Base-by-base conservation (phyloP, 2,888 invertebrate species). In the Agrilus mali region DNA sequence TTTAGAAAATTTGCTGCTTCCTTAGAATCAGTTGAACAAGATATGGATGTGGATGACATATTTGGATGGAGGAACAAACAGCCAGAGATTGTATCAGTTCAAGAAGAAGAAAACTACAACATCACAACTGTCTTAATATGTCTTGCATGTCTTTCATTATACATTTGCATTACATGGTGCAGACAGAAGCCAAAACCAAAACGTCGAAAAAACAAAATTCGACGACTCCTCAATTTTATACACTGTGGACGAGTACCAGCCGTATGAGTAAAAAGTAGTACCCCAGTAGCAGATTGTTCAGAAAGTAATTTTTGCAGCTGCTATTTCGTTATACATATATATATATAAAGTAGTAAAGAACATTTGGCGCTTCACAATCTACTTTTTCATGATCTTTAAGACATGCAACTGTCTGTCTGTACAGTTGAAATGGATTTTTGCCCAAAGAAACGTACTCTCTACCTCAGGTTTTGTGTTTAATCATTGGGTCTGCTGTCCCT, bases 11-110 rank as follows among this genome's bases (percentile, higher is more conserved):
- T 38, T 16, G 16, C 6, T 12, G 16, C 6, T 12, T 38, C 13
- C 20, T 12, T n/a, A 39, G 31, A 12, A 27, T 10, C 38, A 33
- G 36, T 40, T 49, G 48, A 47, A 36, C 49, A 68, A 10, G 74
- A 72, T 10, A 70, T 66, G 15, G 58, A 63, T 31, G 70, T 69
- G 46, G 73, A 72, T 46, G 75, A 74, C 4, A 65, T 73, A 13
- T 70, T 73, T 49, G 72, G 71, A 13, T 77, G 75, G 77, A 67
- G 75, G 7, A 67, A 65, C 53, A 68, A 64, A 50, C 73, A 72
- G 10, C 70, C 71, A 8, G 70, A 57, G 60, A 17, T 66, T 64
- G 31, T 63, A 62, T 1, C 56, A 58, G 14, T 44, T 5, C 38
- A 50, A 17, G 40, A 45, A 47, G 58, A 46, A 38, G 65, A 54